Evolutionary conservation across 2,113 vertebrate genomes (phyloP).

Genomic region (Xyliphius kryptos): DNA sequence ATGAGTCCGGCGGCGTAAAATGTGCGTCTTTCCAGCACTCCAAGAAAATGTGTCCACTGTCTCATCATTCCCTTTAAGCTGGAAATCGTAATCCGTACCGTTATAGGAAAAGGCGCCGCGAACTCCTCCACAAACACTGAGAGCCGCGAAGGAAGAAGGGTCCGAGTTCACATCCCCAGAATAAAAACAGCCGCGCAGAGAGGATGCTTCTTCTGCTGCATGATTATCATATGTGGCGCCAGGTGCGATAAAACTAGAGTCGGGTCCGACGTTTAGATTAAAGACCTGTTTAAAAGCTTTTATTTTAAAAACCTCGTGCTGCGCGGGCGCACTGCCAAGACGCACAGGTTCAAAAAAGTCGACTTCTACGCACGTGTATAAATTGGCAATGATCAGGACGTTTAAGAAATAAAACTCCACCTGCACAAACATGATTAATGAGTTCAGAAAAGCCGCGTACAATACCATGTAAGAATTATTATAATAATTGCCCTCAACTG

Average conservation of each 20-base stretch:
- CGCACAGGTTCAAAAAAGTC: slow-evolving; percentile 74
- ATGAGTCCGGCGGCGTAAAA: slow-evolving; percentile 66
- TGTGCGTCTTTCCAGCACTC: slow-evolving; percentile 63
- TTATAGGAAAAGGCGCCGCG: slow-evolving; percentile 82
- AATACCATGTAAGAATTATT: slow-evolving; percentile 25
- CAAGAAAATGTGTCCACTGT: slow-evolving; percentile 34
- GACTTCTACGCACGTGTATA: slow-evolving; percentile 55
- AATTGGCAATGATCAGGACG: slow-evolving; percentile 42
- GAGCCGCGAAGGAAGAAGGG: slow-evolving; percentile 76
- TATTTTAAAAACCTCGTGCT: slow-evolving; percentile 70
- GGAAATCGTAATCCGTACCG: slow-evolving; percentile 82
- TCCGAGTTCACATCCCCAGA: slow-evolving; percentile 88
- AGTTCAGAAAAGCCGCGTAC: slow-evolving; percentile 8
- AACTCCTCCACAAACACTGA: slow-evolving; percentile 89
- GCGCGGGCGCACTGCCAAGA: slow-evolving; percentile 62
- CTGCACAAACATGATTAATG: slow-evolving; percentile 53
- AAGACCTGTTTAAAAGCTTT: slow-evolving; percentile 85
- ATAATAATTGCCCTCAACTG: slow-evolving; percentile 1
- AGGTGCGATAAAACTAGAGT: slow-evolving; percentile 81
- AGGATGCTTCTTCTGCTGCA: slow-evolving; percentile 45
- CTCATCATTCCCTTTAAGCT: slow-evolving; percentile 61
- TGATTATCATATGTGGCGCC: slow-evolving; percentile 67
- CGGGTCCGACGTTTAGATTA: slow-evolving; percentile 75
- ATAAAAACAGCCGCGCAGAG: slow-evolving; percentile 81
- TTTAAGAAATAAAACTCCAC: slow-evolving; percentile 39